A percentile compares a stretch with the other conserved stretches of the same genome.
These are phyloP conservation scores for Thera britannica DNA, from an alignment of 2,888 invertebrate genomes.

Conservation along the genomic window DNA sequence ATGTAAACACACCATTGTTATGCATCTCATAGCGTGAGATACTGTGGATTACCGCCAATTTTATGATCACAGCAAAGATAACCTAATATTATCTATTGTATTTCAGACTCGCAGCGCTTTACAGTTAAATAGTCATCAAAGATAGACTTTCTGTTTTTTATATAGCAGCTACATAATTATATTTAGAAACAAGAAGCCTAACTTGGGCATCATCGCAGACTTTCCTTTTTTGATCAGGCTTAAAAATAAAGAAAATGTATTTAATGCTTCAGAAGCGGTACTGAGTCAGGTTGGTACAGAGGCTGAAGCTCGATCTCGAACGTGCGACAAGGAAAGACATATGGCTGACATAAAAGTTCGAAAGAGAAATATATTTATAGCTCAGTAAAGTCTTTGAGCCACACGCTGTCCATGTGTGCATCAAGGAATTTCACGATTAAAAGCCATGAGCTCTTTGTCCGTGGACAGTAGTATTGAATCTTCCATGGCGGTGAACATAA, in stretches of 20 bases:
- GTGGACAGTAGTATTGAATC: conserved; percentile 34
- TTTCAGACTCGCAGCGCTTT: neutral
- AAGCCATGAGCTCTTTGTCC: conserved; percentile 40
- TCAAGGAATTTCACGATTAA: conserved; percentile 55
- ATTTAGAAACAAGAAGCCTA: conserved; percentile 17
- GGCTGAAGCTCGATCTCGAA: conserved; percentile 55
- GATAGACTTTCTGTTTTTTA: neutral
- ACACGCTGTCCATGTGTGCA: conserved; percentile 44
- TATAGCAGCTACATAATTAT: neutral
- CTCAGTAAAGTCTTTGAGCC: conserved; percentile 46
- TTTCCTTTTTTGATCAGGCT: conserved; percentile 47
- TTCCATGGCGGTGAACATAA: conserved; percentile 20
- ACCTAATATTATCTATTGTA: neutral
- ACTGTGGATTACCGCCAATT: neutral
- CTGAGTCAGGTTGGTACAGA: conserved; percentile 56
- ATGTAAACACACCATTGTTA: conserved; percentile 26
- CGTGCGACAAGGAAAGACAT: conserved; percentile 58
- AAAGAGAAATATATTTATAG: conserved; percentile 54
- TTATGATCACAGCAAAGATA: neutral
- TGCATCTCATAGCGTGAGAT: conserved; percentile 10
- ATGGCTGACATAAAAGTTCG: conserved; percentile 44
- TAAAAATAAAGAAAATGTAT: conserved; percentile 55
- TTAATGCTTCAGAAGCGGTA: conserved; percentile 63
- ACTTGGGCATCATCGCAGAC: conserved; percentile 35
- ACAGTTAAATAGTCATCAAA: neutral